phyloP scores from a whole-genome alignment of 1,140 invertebrate genomes.

The Pseudomyrmex dendroicus region DNA sequence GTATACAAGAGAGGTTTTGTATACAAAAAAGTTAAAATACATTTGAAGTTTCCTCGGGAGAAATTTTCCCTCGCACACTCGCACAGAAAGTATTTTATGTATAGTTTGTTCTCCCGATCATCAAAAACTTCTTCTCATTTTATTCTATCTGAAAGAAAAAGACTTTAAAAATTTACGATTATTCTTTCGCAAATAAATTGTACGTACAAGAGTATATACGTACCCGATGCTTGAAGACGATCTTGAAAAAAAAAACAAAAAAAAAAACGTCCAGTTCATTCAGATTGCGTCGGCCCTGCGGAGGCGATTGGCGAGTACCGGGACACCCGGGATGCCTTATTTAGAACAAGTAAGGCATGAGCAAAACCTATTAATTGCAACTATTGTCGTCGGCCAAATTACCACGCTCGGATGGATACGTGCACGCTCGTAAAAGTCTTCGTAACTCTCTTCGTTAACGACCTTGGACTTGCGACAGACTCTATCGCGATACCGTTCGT shows the following conservation, averaged over 20 bases:
- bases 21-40: no score
- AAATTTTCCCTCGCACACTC: no score
- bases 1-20: no score
- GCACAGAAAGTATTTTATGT: no score
- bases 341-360: slow-evolving; percentile 67
- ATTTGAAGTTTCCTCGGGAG: no score
- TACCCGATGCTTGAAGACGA: no score
- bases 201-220: neutral
- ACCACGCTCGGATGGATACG: neutral
- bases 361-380: slow-evolving; percentile 50
- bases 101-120: no score
- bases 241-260: neutral
- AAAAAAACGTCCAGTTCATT: neutral
- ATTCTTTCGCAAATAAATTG: neutral
- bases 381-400: slow-evolving; percentile 20
- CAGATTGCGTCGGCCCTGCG: slow-evolving; percentile 20
- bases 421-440: neutral
- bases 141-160: no score
- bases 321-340: slow-evolving; percentile 67
- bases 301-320: slow-evolving; percentile 25
- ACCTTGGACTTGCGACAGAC: no score
- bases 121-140: no score
- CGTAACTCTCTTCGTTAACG: neutral
- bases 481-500: no score
- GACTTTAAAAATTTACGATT: neutral